Conservation (phyloP, 2,113 vertebrate species). For the Carollia perspicillata region DNA sequence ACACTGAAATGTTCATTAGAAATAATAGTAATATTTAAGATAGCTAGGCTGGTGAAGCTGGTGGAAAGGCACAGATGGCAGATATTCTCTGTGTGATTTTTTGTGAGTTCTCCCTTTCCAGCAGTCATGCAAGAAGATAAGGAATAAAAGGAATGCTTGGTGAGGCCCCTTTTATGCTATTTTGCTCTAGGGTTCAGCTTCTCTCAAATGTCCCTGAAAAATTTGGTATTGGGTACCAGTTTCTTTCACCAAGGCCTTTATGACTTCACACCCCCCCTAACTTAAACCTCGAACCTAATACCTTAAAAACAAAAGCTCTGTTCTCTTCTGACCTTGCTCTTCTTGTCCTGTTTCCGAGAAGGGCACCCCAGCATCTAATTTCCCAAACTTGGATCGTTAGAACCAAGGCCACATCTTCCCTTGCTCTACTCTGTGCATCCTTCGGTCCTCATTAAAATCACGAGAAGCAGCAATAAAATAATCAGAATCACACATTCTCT, state of each 20-base stretch:
- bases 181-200: not conserved
- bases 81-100: not conserved
- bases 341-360: not conserved
- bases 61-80: not conserved
- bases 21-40: slow-evolving; percentile 38
- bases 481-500: not conserved
- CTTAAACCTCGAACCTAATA: not conserved
- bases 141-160: not conserved
- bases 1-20: slow-evolving; percentile 17
- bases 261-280: not conserved
- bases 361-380: not conserved
- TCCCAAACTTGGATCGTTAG: not conserved
- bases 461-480: not conserved
- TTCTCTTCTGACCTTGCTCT: not conserved
- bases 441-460: not conserved
- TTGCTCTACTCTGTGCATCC: not conserved
- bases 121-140: not conserved
- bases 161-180: not conserved
- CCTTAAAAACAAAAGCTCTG: not conserved
- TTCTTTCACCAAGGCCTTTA: not conserved
- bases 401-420: not conserved
- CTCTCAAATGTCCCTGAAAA: not conserved
- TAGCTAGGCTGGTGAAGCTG: not conserved
- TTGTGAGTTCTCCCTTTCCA: not conserved
- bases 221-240: not conserved